phyloP scores from a whole-genome alignment of 2,888 invertebrate genomes.

The Fragum fragum region DNA sequence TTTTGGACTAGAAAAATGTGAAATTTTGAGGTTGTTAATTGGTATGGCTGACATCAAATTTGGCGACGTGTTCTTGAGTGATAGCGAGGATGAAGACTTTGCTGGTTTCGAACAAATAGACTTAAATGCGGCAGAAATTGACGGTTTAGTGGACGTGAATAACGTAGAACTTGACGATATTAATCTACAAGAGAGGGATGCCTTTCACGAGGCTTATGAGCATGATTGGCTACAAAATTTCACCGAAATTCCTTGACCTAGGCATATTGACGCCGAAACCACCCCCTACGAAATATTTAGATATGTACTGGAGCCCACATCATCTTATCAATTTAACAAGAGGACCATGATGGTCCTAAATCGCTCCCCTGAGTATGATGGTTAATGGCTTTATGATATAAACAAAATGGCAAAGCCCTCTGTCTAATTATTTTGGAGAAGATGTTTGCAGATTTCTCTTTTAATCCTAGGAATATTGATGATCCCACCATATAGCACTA shows the following conservation, averaged over 20 bases:
- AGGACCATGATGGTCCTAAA: too few relatives aligned
- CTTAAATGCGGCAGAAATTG: not conserved
- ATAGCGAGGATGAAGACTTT: conserved; percentile 29
- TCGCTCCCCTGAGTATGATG: too few relatives aligned
- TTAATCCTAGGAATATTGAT: too few relatives aligned
- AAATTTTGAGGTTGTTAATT: not conserved
- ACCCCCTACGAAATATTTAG: conserved; percentile 10
- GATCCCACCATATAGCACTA: too few relatives aligned
- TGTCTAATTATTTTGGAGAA: too few relatives aligned
- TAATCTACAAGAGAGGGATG: conserved; percentile 12
- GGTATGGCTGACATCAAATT: conserved; percentile 19
- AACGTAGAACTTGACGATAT: not conserved
- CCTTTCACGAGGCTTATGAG: conserved; percentile 26
- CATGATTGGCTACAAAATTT: conserved; percentile 21
- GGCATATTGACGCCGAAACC: not conserved
- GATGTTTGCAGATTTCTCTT: too few relatives aligned
- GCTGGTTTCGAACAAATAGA: not conserved
- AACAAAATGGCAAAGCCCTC: too few relatives aligned
- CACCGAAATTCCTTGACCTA: conserved; percentile 1
- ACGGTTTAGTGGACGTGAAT: conserved; percentile 5
- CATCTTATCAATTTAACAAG: not conserved
- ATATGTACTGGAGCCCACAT: conserved; percentile 30
- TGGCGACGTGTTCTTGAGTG: not conserved
- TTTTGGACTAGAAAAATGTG: not conserved
- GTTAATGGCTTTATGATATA: too few relatives aligned